phyloP scores from a whole-genome alignment of 2,797 vertebrate genomes.

The Tokudaia muenninki region DNA sequence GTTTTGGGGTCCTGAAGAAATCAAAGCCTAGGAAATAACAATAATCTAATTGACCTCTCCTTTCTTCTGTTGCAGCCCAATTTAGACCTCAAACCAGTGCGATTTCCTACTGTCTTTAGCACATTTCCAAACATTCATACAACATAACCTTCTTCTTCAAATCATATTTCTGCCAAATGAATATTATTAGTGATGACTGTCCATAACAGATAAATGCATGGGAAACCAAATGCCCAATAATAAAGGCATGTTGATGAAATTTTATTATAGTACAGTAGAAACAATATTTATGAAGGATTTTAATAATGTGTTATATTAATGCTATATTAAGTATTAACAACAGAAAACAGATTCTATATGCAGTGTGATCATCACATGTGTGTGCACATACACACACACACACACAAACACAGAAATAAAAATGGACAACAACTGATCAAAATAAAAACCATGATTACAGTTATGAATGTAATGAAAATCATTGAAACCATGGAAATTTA shows the following conservation, averaged over 20 bases:
- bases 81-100: conserved; percentile 6
- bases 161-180: conserved; percentile 37
- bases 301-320: not conserved
- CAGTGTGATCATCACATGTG: not conserved
- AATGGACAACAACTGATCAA: conserved; percentile 16
- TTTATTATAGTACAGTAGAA: conserved; percentile 16
- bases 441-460: conserved; percentile 34
- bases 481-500: conserved; percentile 46
- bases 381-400: not conserved
- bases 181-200: conserved; percentile 59
- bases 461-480: not conserved
- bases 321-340: conserved; percentile 9
- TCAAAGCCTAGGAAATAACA: conserved; percentile 27
- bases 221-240: conserved; percentile 40
- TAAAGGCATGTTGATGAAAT: conserved; percentile 51
- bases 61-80: conserved; percentile 13
- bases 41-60: not conserved
- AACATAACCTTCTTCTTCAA: conserved; percentile 42
- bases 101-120: not conserved
- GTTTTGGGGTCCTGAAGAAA: not conserved
- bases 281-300: conserved; percentile 34
- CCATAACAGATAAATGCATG: conserved; percentile 54
- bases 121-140: conserved; percentile 31
- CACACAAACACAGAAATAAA: not conserved
- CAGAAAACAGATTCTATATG: conserved; percentile 38